Base-by-base conservation (phyloP, 2,113 vertebrate species). In the Anseranas semipalmata region DNA sequence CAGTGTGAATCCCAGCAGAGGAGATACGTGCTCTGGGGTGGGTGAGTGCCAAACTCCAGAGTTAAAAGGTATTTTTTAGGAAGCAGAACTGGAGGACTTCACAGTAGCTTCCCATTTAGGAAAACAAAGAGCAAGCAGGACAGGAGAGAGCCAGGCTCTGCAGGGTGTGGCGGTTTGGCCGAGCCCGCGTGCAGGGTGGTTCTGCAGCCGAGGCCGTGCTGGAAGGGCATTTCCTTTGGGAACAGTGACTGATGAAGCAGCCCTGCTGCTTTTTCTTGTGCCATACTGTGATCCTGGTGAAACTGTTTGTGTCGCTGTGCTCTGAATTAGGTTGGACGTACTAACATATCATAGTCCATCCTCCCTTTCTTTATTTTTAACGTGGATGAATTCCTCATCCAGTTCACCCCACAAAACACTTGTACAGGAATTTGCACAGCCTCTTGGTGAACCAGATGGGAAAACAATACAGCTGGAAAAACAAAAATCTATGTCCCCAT, bases 391-490 rank as follows among this genome's bases (percentile, higher is more conserved):
- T 63, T 43, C 75, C 67, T 88, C 63, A 24, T 4, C 28, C 43
- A 9, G 7, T 25, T 67, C 70, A 60, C 55, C 72, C 79, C 2
- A 1, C 43, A 6, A n/a, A 73, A 59, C 35, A 5, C 46, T 79
- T 3, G 35, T 35, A 52, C 55, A 77, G 43, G 87, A 30, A 46
- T 75, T 85, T 52, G 48, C 92, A 50, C 12, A 52, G 82, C 90
- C 85, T 85, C 82, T 8, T 30, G 35, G 14, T 65, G 85, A 90
- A 93, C 82, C 14, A 6, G 82, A 62, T 76, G 82, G 78, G 94
- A 82, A 72, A 83, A 72, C 4, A 62, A 8, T 68, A 85, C 95
- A 92, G 71, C 78, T 93, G 85, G 72, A 70, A 43, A 55, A 67
- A 22, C 25, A 52, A 33, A 91, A 60, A 24, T 45, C 65, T 39